A percentile compares a stretch with the other conserved stretches of the same genome.
These are phyloP conservation scores for Drosophila rufa DNA, from an alignment of 1,140 invertebrate genomes.

Conservation along the genomic window DNA sequence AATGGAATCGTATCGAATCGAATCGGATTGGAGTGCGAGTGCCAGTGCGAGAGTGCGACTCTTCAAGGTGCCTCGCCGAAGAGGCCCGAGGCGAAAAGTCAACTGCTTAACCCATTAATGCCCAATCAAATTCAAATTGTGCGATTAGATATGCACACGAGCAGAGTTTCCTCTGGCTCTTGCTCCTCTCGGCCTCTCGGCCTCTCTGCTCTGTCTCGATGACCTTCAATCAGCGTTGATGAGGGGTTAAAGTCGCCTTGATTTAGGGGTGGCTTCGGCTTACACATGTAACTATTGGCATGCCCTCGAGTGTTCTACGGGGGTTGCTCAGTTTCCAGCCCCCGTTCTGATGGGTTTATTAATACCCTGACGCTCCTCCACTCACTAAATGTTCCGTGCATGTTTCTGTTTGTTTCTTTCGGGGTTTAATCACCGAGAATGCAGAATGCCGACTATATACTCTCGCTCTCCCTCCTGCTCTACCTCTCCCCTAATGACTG, in stretches of 20 bases:
- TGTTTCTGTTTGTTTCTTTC: constrained; percentile 70
- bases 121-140: constrained; percentile 73
- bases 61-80: constrained; percentile 64
- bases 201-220: constrained; percentile 3
- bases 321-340: constrained; percentile 63
- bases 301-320: constrained; percentile 54
- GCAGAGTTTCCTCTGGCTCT: constrained; percentile 14
- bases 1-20: constrained; percentile 28
- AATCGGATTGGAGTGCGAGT: constrained; percentile 14
- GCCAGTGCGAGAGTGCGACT: constrained; percentile 25
- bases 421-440: constrained; percentile 65
- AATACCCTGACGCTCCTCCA: constrained; percentile 63
- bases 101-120: constrained; percentile 78
- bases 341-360: constrained; percentile 76
- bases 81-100: constrained; percentile 52
- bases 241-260: constrained; percentile 47
- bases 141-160: constrained; percentile 69
- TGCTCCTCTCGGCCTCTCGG: neutral
- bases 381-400: constrained; percentile 59
- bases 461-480: constrained; percentile 17
- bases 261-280: constrained; percentile 60
- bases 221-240: constrained; percentile 62
- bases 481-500: constrained; percentile 13
- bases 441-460: constrained; percentile 14
- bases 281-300: constrained; percentile 71